phyloP scores from a whole-genome alignment of 2,888 invertebrate genomes.

The Apantesis nais region DNA sequence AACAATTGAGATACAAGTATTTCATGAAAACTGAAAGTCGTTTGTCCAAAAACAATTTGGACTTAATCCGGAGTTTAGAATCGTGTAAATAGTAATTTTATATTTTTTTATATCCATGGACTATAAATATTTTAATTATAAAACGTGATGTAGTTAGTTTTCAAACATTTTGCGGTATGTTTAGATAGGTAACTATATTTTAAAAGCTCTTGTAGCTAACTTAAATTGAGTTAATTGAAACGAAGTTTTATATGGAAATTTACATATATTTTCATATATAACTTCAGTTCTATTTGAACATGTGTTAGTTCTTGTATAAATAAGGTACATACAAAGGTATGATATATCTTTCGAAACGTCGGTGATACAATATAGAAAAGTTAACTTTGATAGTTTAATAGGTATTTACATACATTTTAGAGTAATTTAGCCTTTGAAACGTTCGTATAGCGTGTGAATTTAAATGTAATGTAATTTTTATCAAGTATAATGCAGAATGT shows the following conservation, averaged over 20 bases:
- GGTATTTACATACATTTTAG: slow-evolving; percentile 33
- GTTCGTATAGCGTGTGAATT: slow-evolving; percentile 22
- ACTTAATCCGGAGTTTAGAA: neutral
- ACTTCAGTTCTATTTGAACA: slow-evolving; percentile 10
- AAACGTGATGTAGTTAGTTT: slow-evolving; percentile 44
- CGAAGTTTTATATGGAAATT: neutral
- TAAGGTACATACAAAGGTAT: slow-evolving; percentile 6
- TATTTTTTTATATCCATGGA: slow-evolving; percentile 31
- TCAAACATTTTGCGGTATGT: slow-evolving; percentile 35
- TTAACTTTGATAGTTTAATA: slow-evolving; percentile 41
- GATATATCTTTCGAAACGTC: slow-evolving; percentile 31
- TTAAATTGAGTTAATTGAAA: neutral
- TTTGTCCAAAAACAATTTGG: neutral
- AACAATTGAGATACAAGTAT: neutral
- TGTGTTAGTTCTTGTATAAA: slow-evolving; percentile 5
- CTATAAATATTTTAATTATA: slow-evolving; percentile 35
- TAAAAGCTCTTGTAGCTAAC: neutral
- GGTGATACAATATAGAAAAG: slow-evolving; percentile 40
- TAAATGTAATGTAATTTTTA: slow-evolving; percentile 12
- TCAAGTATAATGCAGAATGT: slow-evolving; percentile 1
- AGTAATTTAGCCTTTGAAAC: slow-evolving; percentile 23
- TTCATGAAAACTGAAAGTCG: neutral
- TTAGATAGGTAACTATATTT: slow-evolving; percentile 22
- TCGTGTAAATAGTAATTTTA: slow-evolving; percentile 16
- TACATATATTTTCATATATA: neutral